Conservation (phyloP, 1,140 invertebrate species). For the Oedothorax gibbosus region DNA sequence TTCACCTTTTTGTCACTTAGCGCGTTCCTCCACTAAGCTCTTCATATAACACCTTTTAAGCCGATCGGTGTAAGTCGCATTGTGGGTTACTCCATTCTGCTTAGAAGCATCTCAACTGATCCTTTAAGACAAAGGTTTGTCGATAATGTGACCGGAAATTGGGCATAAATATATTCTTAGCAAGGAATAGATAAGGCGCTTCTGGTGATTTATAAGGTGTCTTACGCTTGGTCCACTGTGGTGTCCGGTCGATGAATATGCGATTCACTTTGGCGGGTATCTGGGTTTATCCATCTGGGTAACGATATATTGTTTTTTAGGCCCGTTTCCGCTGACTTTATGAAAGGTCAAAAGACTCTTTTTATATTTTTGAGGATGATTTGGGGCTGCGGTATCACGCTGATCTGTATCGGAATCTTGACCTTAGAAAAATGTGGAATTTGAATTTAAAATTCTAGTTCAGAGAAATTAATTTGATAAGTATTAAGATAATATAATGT, state of each 20-base stretch:
- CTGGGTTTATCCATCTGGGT: slow-evolving; percentile 15
- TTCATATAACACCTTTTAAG: too few species aligned
- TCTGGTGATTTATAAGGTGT: slow-evolving; percentile 18
- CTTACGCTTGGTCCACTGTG: background rate
- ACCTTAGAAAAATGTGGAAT: too few species aligned
- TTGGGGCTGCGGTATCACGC: background rate
- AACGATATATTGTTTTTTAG: slow-evolving; percentile 36
- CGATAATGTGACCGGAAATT: slow-evolving; percentile 18
- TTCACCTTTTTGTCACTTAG: too few species aligned
- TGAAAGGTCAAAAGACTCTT: background rate
- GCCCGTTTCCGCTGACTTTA: slow-evolving; percentile 11
- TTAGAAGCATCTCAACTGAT: too few species aligned
- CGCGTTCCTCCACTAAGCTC: too few species aligned
- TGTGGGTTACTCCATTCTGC: too few species aligned
- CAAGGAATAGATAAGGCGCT: slow-evolving; percentile 13
- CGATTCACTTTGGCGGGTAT: slow-evolving; percentile 12
- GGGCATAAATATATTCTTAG: slow-evolving; percentile 9
- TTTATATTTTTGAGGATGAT: background rate
- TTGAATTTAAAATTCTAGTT: too few species aligned
- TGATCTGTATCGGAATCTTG: too few species aligned
- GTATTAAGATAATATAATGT: too few species aligned
- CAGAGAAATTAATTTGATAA: too few species aligned
- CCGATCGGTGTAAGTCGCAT: too few species aligned
- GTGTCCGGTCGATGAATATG: background rate
- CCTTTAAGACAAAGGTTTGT: too few species aligned